Conservation (phyloP, 2,888 invertebrate genomes). For the Drosophila subquinaria region DNA sequence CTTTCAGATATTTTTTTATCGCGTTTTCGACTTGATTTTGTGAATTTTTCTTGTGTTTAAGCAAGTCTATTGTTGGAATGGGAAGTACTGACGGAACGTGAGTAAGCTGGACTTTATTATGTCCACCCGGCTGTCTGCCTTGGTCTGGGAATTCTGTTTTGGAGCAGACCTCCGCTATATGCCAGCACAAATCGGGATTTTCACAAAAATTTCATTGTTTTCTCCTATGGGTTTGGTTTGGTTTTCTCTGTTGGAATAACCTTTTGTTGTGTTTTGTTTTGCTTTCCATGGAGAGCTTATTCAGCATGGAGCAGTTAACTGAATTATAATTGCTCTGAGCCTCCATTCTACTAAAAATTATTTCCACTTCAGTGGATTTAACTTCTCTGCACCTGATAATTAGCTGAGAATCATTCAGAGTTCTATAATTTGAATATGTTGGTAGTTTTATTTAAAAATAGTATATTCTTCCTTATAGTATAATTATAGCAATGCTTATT, state of each 20-base stretch:
- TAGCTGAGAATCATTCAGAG: neutral
- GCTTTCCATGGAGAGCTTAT: conserved; percentile 26
- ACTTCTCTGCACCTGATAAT: neutral
- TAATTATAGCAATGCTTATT: too few species aligned
- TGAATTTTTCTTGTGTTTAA: conserved; percentile 57
- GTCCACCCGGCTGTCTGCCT: conserved; percentile 50
- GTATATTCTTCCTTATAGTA: too few species aligned
- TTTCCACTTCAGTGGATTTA: neutral
- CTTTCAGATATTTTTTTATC: conserved; percentile 61
- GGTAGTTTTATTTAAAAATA: neutral
- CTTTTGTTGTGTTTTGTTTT: conserved; percentile 27
- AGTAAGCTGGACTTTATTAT: conserved; percentile 67
- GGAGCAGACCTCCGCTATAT: conserved; percentile 31
- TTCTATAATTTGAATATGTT: neutral
- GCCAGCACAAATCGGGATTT: conserved; percentile 52
- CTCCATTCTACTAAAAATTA: neutral
- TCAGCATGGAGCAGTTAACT: conserved; percentile 5
- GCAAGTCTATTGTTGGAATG: conserved; percentile 5
- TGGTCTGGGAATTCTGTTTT: conserved; percentile 31
- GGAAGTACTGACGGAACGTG: conserved; percentile 15
- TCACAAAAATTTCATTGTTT: conserved; percentile 73
- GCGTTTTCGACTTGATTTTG: conserved; percentile 63
- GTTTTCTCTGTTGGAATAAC: conserved; percentile 8
- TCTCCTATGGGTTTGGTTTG: conserved; percentile 22
- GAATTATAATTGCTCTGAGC: conserved; percentile 6